Percentiles rank a stretch among this genome's conserved stretches.
Evolutionary conservation across 2,797 vertebrate genomes (phyloP).

Genomic region (Taeniopygia guttata): DNA sequence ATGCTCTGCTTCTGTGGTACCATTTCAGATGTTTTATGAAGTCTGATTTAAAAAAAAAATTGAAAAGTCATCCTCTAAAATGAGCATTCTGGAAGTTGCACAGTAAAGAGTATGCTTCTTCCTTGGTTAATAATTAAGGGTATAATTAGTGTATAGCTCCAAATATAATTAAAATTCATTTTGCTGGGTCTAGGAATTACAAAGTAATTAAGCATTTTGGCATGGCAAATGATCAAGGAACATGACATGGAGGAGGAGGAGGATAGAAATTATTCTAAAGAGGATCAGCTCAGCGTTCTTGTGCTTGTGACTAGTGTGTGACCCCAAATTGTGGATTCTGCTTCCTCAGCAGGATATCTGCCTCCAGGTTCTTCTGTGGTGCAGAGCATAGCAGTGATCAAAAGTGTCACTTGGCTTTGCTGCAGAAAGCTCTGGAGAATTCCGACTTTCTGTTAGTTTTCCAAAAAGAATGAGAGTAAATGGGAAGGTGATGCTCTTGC

Average conservation of each 20-base stretch:
- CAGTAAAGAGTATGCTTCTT: neutral
- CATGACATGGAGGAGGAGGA: neutral
- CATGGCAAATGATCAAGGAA: neutral
- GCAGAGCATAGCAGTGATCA: neutral
- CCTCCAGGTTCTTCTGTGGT: neutral
- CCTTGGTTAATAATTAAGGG: conserved; percentile 62
- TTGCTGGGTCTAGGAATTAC: conserved; percentile 49
- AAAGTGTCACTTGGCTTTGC: neutral
- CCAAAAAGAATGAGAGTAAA: neutral
- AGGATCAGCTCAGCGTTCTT: neutral
- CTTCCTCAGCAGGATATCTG: neutral
- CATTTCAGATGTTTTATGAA: neutral
- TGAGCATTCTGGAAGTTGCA: neutral
- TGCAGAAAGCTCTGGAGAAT: neutral
- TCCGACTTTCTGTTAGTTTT: neutral
- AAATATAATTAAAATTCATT: conserved; percentile 70
- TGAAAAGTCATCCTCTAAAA: neutral
- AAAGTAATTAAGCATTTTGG: conserved; percentile 59
- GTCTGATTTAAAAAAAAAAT: neutral
- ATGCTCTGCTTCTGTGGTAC: neutral
- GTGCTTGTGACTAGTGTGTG: neutral
- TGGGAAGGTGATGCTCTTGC: neutral
- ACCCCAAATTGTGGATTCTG: neutral
- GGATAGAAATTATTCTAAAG: neutral
- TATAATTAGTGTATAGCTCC: conserved; percentile 59